These are phyloP conservation scores for Papilio helenus DNA, from an alignment of 1,140 invertebrate species.

Conservation along the genomic window DNA sequence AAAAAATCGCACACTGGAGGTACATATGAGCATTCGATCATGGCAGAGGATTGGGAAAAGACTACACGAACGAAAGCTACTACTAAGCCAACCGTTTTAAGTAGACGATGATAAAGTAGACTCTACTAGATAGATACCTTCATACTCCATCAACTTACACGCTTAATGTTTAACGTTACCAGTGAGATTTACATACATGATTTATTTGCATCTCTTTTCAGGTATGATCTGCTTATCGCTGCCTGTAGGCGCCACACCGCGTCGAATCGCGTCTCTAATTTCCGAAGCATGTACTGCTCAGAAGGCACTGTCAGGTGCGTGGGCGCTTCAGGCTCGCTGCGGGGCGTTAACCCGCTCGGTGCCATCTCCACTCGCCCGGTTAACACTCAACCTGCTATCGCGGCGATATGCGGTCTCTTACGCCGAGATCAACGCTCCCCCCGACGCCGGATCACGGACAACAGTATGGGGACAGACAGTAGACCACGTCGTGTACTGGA, in stretches of 20 bases:
- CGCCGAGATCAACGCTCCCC: conserved; percentile 86
- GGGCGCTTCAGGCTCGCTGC: conserved; percentile 86
- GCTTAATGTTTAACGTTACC: not conserved
- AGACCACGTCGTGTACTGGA: conserved; percentile 88
- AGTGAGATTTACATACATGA: not conserved
- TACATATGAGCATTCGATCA: conserved; percentile 37
- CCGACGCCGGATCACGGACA: conserved; percentile 65
- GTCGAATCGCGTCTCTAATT: conserved; percentile 84
- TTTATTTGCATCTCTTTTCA: conserved; percentile 44
- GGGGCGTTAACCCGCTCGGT: conserved; percentile 87
- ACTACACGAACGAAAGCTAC: too few relatives aligned
- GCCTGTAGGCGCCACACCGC: conserved; percentile 80
- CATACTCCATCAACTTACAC: not conserved
- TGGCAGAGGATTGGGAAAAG: too few relatives aligned
- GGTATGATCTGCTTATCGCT: conserved; percentile 85
- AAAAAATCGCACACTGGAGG: conserved; percentile 79
- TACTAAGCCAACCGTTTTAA: too few relatives aligned
- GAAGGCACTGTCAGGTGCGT: conserved; percentile 87
- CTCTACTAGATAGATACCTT: too few relatives aligned
- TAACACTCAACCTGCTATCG: conserved; percentile 88
- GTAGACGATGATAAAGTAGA: not conserved
- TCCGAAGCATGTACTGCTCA: conserved; percentile 85
- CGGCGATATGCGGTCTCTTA: conserved; percentile 88
- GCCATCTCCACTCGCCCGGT: conserved; percentile 86
- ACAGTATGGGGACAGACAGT: conserved; percentile 88